Evolutionary conservation across 2,888 invertebrate species (phyloP).

Genomic region (Lasius platythorax): DNA sequence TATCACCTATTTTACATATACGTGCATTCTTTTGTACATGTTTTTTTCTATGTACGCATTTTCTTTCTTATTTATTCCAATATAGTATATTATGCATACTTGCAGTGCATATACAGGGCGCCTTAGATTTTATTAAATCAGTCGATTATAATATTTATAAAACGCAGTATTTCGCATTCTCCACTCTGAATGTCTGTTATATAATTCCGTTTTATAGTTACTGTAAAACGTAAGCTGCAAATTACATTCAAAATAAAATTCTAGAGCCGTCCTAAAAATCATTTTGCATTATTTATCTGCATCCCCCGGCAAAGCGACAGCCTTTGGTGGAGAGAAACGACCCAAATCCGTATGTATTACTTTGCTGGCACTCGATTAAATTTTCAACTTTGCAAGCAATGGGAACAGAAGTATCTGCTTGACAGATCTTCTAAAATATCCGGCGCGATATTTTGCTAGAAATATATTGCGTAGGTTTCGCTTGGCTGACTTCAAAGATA

Average conservation of each 20-base stretch:
- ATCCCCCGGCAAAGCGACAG: neutral
- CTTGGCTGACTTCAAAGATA: constrained; percentile 46
- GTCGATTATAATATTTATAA: constrained; percentile 34
- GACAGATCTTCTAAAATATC: constrained; percentile 53
- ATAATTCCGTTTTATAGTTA: constrained; percentile 7
- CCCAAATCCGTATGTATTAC: constrained; percentile 43
- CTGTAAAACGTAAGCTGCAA: neutral
- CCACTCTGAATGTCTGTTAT: neutral
- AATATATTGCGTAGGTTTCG: constrained; percentile 38
- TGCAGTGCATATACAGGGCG: neutral
- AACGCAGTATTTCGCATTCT: neutral
- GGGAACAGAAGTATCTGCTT: constrained; percentile 38
- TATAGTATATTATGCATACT: neutral
- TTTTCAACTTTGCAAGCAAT: constrained; percentile 39
- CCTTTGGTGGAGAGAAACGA: constrained; percentile 24
- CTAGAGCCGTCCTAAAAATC: neutral
- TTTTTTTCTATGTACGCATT: neutral
- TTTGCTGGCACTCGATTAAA: constrained; percentile 43
- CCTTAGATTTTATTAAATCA: constrained; percentile 9
- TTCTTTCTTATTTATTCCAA: constrained; percentile 20
- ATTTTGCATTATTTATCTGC: constrained; percentile 38
- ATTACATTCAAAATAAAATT: constrained; percentile 6
- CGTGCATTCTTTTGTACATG: neutral
- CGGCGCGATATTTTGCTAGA: constrained; percentile 29
- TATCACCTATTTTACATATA: neutral